These are phyloP conservation scores for Pogonognathellus flavescens DNA, from an alignment of 1,140 invertebrate species.

Conservation along the genomic window DNA sequence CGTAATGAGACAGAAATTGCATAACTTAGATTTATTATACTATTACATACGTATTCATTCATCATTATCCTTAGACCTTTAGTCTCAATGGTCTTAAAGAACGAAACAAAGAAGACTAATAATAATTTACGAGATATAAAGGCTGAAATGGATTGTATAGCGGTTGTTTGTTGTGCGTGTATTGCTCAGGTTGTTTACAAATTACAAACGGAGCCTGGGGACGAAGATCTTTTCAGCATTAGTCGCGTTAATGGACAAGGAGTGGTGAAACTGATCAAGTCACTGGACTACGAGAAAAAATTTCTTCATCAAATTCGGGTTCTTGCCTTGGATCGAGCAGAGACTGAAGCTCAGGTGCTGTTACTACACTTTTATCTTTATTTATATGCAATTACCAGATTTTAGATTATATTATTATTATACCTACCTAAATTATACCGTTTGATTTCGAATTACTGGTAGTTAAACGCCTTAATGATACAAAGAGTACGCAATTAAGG, in stretches of 20 bases:
- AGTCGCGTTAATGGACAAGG: conserved; percentile 89
- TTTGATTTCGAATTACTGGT: no score
- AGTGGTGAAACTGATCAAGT: conserved; percentile 81
- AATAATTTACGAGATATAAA: neutral
- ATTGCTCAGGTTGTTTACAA: conserved; percentile 71
- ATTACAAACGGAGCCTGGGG: conserved; percentile 83
- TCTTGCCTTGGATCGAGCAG: conserved; percentile 87
- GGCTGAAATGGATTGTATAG: neutral
- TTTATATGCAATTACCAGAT: no score
- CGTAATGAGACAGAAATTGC: no score
- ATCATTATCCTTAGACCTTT: no score
- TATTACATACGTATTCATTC: no score
- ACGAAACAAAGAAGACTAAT: neutral
- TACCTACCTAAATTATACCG: no score
- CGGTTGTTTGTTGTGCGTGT: neutral
- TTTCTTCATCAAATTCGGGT: conserved; percentile 89
- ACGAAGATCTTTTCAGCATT: conserved; percentile 82
- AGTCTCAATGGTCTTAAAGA: no score
- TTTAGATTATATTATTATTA: no score
- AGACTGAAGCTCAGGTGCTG: conserved; percentile 77
- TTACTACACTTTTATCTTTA: neutral
- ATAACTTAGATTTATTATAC: no score
- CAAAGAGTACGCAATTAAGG: no score
- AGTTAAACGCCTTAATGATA: no score
- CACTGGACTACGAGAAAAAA: conserved; percentile 89